phyloP scores from a whole-genome alignment of 2,888 invertebrate species.

The Alsophila aescularia region DNA sequence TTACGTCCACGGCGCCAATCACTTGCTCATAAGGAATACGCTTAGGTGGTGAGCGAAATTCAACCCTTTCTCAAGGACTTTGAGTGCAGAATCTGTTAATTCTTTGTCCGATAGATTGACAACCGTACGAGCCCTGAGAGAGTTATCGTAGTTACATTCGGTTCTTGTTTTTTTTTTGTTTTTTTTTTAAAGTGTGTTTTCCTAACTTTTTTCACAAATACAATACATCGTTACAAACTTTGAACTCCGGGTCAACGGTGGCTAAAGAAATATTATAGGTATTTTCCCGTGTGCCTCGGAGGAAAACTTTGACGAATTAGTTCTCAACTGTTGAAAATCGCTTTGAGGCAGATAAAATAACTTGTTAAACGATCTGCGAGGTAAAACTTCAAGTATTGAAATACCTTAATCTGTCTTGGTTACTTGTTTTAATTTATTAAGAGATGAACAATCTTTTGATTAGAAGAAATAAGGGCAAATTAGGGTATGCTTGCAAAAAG shows the following conservation, averaged over 20 bases:
- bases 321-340: slow-evolving; percentile 22
- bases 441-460: not conserved
- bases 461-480: too few relatives aligned
- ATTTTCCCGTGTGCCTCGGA: slow-evolving; percentile 10
- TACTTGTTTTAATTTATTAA: slow-evolving; percentile 8
- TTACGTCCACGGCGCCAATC: too few relatives aligned
- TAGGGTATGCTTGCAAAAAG: too few relatives aligned
- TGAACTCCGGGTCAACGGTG: slow-evolving; percentile 6
- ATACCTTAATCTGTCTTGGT: not conserved
- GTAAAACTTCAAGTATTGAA: slow-evolving; percentile 4
- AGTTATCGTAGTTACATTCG: too few relatives aligned
- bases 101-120: too few relatives aligned
- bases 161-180: too few relatives aligned
- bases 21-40: too few relatives aligned
- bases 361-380: slow-evolving; percentile 22
- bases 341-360: slow-evolving; percentile 20
- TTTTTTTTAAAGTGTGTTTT: too few relatives aligned
- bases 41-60: too few relatives aligned
- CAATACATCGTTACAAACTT: slow-evolving; percentile 6
- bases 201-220: slow-evolving; percentile 1
- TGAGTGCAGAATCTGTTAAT: too few relatives aligned
- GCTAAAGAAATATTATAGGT: slow-evolving; percentile 17
- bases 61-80: too few relatives aligned
- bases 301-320: slow-evolving; percentile 32
- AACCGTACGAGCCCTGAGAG: too few relatives aligned